These are phyloP conservation scores for Haplochromis vanheusdeni DNA, from an alignment of 2,113 vertebrate genomes.

Conservation along the genomic window DNA sequence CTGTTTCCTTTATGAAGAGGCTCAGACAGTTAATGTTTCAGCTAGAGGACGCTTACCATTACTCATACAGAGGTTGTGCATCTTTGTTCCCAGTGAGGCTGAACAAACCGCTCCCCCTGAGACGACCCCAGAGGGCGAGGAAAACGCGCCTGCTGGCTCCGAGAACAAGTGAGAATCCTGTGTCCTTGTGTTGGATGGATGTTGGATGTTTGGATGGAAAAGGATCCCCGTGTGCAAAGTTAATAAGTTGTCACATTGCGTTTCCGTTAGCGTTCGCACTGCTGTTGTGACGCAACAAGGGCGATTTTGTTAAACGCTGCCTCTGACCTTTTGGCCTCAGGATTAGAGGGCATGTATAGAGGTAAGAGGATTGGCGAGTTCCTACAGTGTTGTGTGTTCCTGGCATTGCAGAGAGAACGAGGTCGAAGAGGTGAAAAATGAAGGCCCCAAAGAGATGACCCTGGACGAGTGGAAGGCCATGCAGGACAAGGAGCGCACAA, in stretches of 20 bases:
- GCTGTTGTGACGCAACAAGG: neutral
- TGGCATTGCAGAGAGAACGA: conserved; percentile 84
- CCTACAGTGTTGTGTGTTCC: neutral
- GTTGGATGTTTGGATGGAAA: neutral
- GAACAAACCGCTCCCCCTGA: conserved; percentile 90
- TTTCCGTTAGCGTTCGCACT: neutral
- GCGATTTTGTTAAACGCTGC: conserved; percentile 5
- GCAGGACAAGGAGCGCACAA: conserved; percentile 96
- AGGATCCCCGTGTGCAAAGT: neutral
- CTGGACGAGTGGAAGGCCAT: conserved; percentile 99
- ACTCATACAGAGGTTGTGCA: neutral
- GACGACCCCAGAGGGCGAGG: conserved; percentile 89
- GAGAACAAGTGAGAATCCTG: conserved; percentile 90
- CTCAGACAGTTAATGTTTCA: neutral
- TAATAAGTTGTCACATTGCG: neutral
- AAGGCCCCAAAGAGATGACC: conserved; percentile 97
- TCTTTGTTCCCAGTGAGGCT: conserved; percentile 78
- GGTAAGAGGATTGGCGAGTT: neutral
- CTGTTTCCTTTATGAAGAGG: neutral
- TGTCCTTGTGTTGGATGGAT: neutral
- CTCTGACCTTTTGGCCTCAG: neutral
- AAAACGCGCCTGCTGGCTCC: conserved; percentile 86
- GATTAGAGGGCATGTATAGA: conserved; percentile 13
- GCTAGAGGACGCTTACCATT: neutral
- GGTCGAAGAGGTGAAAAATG: conserved; percentile 92